These are phyloP conservation scores for Phanerotoma sp. DNA, from an alignment of 2,888 invertebrate species.

Conservation along the genomic window DNA sequence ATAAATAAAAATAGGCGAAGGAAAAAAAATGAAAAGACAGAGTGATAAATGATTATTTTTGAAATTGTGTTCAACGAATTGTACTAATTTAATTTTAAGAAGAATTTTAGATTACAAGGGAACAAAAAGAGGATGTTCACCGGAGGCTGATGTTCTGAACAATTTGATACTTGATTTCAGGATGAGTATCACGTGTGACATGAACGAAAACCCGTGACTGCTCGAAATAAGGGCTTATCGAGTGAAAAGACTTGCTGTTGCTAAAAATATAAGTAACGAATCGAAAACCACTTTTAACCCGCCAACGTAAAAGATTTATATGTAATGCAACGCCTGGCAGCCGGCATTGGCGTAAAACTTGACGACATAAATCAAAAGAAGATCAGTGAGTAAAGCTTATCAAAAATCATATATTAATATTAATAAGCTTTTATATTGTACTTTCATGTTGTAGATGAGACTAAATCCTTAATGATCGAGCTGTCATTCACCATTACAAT, in stretches of 20 bases:
- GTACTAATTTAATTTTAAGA: background rate
- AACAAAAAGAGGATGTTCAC: slow-evolving; percentile 16
- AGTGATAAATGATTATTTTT: no score
- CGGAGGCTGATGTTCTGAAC: background rate
- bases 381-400: slow-evolving; percentile 36
- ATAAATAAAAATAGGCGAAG: slow-evolving; percentile 4
- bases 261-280: slow-evolving; percentile 55
- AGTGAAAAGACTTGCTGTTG: slow-evolving; percentile 41
- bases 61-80: background rate
- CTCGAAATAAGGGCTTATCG: slow-evolving; percentile 35
- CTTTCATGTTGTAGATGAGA: background rate
- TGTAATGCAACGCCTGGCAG: slow-evolving; percentile 47
- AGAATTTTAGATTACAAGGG: no score
- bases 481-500: slow-evolving; percentile 19
- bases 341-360: slow-evolving; percentile 49
- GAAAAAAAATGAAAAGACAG: no score
- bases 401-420: slow-evolving; percentile 55
- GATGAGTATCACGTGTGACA: slow-evolving; percentile 8
- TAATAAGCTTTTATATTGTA: slow-evolving; percentile 53
- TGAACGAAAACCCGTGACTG: slow-evolving; percentile 20
- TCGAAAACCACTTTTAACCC: slow-evolving; percentile 56
- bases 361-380: slow-evolving; percentile 53
- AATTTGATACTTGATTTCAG: slow-evolving; percentile 1
- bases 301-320: slow-evolving; percentile 53
- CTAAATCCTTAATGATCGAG: slow-evolving; percentile 39